Conservation (phyloP, 2,113 vertebrate species). For the Corydoras sp. region DNA sequence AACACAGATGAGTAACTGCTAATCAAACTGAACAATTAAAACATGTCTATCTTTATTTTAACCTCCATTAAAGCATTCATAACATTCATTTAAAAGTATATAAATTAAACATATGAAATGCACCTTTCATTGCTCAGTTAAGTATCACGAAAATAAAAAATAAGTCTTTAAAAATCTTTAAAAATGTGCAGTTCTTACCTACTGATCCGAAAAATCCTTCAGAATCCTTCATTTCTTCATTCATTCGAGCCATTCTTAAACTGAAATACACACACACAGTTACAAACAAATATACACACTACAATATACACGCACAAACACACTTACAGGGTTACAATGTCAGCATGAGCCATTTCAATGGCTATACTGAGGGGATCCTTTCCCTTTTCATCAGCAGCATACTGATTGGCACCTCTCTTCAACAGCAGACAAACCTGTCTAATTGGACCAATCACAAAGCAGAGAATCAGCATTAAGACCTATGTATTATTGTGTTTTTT, state of each 20-base stretch:
- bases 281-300: no score
- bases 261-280: slow-evolving; percentile 46
- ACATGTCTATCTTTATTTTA: no score
- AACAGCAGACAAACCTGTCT: slow-evolving; percentile 70
- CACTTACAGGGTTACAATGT: slow-evolving; percentile 73
- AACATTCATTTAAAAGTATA: not conserved
- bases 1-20: not conserved
- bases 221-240: slow-evolving; percentile 72
- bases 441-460: slow-evolving; percentile 18
- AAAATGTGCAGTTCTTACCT: slow-evolving; percentile 47
- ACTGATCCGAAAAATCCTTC: slow-evolving; percentile 61
- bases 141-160: not conserved
- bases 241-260: slow-evolving; percentile 70
- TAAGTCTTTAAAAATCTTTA: not conserved
- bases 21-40: not conserved
- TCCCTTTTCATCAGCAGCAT: slow-evolving; percentile 67
- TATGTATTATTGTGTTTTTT: no score
- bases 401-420: slow-evolving; percentile 74
- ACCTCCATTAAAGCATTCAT: not conserved
- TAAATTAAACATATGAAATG: not conserved
- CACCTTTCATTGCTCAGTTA: not conserved
- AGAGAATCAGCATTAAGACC: not conserved
- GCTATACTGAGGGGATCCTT: slow-evolving; percentile 69
- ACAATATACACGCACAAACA: not conserved
- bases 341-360: slow-evolving; percentile 65